These are phyloP conservation scores for Argyra leucocephala DNA, from an alignment of 2,888 invertebrate species.

Conservation along the genomic window DNA sequence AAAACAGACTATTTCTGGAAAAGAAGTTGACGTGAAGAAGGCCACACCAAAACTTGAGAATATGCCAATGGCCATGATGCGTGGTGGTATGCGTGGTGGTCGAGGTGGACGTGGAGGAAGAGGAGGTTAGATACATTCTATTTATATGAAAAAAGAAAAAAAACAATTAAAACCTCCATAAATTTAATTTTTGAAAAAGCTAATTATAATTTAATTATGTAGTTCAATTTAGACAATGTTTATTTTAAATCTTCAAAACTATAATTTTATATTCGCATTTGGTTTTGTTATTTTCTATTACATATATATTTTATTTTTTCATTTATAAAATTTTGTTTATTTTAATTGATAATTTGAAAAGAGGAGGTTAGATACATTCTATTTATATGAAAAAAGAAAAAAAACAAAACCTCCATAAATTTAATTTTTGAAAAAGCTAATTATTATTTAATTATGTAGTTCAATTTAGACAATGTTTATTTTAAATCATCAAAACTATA, in stretches of 20 bases:
- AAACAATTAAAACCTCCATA: too few species aligned
- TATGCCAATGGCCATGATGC: constrained; percentile 52
- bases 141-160: too few species aligned
- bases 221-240: too few species aligned
- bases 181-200: too few species aligned
- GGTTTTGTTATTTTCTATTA: not conserved
- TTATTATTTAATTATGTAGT: too few species aligned
- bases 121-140: constrained; percentile 39
- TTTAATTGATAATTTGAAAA: not conserved
- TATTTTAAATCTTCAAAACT: too few species aligned
- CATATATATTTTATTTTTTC: not conserved
- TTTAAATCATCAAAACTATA: too few species aligned
- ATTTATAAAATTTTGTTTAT: not conserved
- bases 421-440: too few species aligned
- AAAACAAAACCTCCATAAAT: too few species aligned
- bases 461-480: too few species aligned
- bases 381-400: too few species aligned
- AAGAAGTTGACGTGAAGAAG: constrained; percentile 92
- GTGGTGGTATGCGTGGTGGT: constrained; percentile 56
- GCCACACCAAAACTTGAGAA: constrained; percentile 84
- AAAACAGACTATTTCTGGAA: constrained; percentile 85
- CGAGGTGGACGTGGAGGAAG: constrained; percentile 59
- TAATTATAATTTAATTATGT: too few species aligned
- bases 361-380: constrained; percentile 3
- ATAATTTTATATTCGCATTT: not conserved